Percentiles rank a stretch among this genome's conserved stretches.
These are phyloP conservation scores for Poecilobothrus nobilitatus DNA, from an alignment of 2,888 invertebrate species.

Conservation along the genomic window DNA sequence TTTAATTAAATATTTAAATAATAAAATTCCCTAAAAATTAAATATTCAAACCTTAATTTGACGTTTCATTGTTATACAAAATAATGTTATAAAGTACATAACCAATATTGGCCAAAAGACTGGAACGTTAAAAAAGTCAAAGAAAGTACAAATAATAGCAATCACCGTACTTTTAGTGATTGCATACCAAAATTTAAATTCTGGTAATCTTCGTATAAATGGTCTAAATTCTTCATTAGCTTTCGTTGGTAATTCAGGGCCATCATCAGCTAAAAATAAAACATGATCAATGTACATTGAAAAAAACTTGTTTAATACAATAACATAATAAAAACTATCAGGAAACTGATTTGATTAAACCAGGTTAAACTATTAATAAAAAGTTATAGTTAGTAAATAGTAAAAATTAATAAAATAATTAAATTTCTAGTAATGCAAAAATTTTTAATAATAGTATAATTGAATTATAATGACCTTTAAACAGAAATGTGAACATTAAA, in stretches of 20 bases:
- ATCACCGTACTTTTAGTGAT: conserved; percentile 89
- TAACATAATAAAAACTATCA: too few species aligned
- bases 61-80: conserved; percentile 98
- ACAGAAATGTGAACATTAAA: too few species aligned
- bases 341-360: too few species aligned
- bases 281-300: background rate
- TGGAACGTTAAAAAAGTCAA: conserved; percentile 96
- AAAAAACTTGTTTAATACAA: background rate
- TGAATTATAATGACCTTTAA: too few species aligned
- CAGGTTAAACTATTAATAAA: too few species aligned
- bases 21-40: background rate
- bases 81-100: conserved; percentile 98
- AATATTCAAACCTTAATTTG: conserved; percentile 78
- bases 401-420: too few species aligned
- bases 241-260: conserved; percentile 89
- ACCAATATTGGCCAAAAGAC: conserved; percentile 99
- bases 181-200: conserved; percentile 99
- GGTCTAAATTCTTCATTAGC: conserved; percentile 97
- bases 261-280: conserved; percentile 42
- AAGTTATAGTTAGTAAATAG: too few species aligned
- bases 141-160: conserved; percentile 86
- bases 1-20: background rate
- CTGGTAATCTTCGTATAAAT: conserved; percentile 91
- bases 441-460: too few species aligned
- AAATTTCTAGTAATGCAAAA: too few species aligned